A percentile compares a stretch with the other conserved stretches of the same genome.
Conservation (phyloP, 2,113 vertebrate species). For the Brachypteracias leptosomus region DNA sequence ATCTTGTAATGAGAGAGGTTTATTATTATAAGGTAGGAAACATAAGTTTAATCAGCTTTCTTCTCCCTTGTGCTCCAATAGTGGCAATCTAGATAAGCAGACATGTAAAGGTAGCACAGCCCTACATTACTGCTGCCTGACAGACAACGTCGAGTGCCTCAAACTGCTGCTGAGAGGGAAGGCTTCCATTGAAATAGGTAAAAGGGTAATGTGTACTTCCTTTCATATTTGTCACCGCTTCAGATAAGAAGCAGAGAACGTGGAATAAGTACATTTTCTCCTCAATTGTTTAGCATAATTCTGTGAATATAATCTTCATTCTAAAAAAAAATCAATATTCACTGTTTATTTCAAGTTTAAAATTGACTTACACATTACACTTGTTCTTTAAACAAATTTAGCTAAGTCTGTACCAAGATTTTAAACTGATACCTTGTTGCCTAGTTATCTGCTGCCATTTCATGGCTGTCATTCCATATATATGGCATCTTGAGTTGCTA, state of each 20-base stretch:
- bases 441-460: neutral
- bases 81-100: slow-evolving; percentile 90
- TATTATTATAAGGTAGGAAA: neutral
- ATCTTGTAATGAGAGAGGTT: neutral
- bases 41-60: neutral
- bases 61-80: slow-evolving; percentile 57
- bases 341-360: neutral
- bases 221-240: neutral
- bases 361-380: neutral
- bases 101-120: slow-evolving; percentile 89
- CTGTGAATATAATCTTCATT: neutral
- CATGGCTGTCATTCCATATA: neutral
- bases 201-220: slow-evolving; percentile 35
- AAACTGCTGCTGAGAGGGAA: slow-evolving; percentile 93
- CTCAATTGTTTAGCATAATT: neutral
- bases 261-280: neutral
- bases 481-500: neutral
- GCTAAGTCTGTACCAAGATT: neutral
- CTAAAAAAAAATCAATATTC: neutral
- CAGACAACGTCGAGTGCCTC: slow-evolving; percentile 92
- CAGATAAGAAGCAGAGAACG: neutral
- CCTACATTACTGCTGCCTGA: slow-evolving; percentile 96
- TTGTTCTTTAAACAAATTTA: neutral
- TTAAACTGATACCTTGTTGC: neutral
- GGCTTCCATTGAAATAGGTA: slow-evolving; percentile 89